These are phyloP conservation scores for Aspidoscelis tigris DNA, from an alignment of 2,113 vertebrate species.

Conservation along the genomic window DNA sequence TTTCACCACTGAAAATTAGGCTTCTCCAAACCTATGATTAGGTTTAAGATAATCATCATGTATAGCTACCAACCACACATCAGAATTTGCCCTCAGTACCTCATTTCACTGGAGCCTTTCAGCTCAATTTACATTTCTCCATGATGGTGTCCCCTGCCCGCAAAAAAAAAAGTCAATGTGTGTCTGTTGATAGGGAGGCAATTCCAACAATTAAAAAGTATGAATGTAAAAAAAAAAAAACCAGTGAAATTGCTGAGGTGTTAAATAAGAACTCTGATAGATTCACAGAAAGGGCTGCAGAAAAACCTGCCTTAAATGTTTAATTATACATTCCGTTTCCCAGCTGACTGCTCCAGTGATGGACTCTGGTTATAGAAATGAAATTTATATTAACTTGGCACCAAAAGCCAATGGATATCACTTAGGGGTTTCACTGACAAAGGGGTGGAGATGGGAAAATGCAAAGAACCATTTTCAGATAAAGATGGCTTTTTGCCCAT, in stretches of 20 bases:
- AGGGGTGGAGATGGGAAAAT: neutral
- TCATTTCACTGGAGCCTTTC: neutral
- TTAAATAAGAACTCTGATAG: conserved; percentile 1
- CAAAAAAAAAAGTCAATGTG: neutral
- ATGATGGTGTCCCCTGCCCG: neutral
- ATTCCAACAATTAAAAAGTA: conserved; percentile 4
- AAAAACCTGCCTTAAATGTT: conserved; percentile 13
- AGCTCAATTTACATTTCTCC: neutral
- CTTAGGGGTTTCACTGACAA: neutral
- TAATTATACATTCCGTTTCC: conserved; percentile 11
- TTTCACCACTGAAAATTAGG: too few species aligned
- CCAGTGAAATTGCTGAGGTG: conserved; percentile 7
- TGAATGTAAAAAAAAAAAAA: neutral
- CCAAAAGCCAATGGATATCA: neutral
- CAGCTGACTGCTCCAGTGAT: neutral
- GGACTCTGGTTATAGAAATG: conserved; percentile 27
- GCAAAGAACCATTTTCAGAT: neutral
- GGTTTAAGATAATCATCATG: too few species aligned
- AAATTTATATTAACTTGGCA: conserved; percentile 23
- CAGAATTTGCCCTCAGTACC: neutral
- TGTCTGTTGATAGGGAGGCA: neutral
- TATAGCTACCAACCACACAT: neutral
- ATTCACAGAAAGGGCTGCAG: neutral
- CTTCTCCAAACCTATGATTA: too few species aligned
- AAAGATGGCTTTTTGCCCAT: neutral